Base-by-base conservation (phyloP, 2,797 vertebrate genomes). In the Eulemur mongoz region DNA sequence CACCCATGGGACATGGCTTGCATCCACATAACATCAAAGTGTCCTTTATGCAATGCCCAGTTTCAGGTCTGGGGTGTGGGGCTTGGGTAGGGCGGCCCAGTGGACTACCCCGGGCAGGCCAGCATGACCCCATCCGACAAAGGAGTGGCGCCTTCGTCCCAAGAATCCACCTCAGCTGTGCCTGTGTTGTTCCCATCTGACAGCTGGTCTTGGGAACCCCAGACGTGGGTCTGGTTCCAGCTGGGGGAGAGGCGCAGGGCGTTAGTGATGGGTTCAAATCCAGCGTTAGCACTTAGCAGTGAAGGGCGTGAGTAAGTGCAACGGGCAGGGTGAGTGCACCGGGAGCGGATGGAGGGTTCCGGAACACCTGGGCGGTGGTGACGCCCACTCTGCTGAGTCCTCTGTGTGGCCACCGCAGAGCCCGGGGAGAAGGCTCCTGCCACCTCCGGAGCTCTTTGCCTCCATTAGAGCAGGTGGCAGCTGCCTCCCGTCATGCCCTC, bases 401-500 rank as follows among this genome's bases (percentile, higher is more conserved):
- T n/a, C 27, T 5, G 32, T 7, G 0, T 9, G 38, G 35, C 59
- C 4, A 0, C 72, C 32, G 11, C 25, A 1, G 2, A 23, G 15
- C 50, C 63, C 20, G 38, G 38, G 45, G 11, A 1, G 11, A 14
- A 82, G 48, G 15, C 40, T 9, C 32, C 27, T 4, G 15, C 18
- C 0, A 7, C 27, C 40, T 70, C 38, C 1, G 1, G 2, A 25
- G 13, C 12, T 65, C 14, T 43, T 8, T 9, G n/a, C 18, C n/a
- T 48, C 5, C 1, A 0, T 22, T 8, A 17, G 50, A 43, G 38
- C 65, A 65, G 52, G 48, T 7, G 15, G 25, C 76, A 0, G 32
- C 54, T 79, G 23, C 70, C 35, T 57, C 14, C 2, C 20, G 54
- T 35, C 4, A 1, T 38, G 17, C 17, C 14, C 23, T 32, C 20